These are phyloP conservation scores for Drosophila falleni DNA, from an alignment of 2,888 invertebrate species.

Conservation along the genomic window DNA sequence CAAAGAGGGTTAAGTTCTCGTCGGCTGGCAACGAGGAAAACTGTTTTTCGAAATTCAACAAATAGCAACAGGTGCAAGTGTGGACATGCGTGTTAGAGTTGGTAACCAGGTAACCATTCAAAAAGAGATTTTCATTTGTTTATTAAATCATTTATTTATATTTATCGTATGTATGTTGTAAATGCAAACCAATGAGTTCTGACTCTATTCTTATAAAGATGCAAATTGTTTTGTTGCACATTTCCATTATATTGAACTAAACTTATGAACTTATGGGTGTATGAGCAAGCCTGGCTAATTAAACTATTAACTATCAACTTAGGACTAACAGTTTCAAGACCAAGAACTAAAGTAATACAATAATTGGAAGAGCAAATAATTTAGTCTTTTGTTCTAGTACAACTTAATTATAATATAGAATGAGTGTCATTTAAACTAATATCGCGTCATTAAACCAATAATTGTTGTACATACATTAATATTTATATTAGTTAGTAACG, in stretches of 20 bases:
- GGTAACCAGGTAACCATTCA: slow-evolving; percentile 2
- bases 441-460: slow-evolving; percentile 61
- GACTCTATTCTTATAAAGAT: slow-evolving; percentile 53
- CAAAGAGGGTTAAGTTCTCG: slow-evolving; percentile 24
- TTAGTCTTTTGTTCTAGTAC: slow-evolving; percentile 69
- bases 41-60: slow-evolving; percentile 29
- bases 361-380: slow-evolving; percentile 79
- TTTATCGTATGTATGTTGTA: slow-evolving; percentile 52
- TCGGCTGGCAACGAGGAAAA: slow-evolving; percentile 49
- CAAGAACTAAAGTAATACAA: slow-evolving; percentile 57
- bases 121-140: slow-evolving; percentile 22
- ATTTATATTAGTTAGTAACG: slow-evolving; percentile 54
- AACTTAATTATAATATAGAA: slow-evolving; percentile 64
- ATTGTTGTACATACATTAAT: slow-evolving; percentile 22
- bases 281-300: slow-evolving; percentile 79
- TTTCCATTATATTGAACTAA: slow-evolving; percentile 54
- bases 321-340: slow-evolving; percentile 48
- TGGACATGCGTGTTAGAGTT: background rate
- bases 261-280: slow-evolving; percentile 52
- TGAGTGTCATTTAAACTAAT: slow-evolving; percentile 64
- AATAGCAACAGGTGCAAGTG: slow-evolving; percentile 66
- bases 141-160: slow-evolving; percentile 35
- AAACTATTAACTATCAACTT: slow-evolving; percentile 58
- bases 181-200: slow-evolving; percentile 72
- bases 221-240: slow-evolving; percentile 51